Conservation (phyloP, 2,113 vertebrate genomes). For the Oreotrochilus melanogaster region DNA sequence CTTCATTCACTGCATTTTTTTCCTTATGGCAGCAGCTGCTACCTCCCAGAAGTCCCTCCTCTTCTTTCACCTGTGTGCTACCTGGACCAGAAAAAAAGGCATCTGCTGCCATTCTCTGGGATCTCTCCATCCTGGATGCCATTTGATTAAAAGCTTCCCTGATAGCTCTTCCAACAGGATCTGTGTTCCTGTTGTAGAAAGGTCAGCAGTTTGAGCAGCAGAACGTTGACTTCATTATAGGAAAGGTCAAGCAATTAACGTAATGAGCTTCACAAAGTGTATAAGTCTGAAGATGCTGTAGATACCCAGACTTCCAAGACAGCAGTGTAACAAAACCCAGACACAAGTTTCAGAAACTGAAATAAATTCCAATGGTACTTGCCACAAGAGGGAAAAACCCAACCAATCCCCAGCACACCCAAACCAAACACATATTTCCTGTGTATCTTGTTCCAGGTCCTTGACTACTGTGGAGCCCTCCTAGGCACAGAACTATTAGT, state of each 20-base stretch:
- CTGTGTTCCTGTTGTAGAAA: background rate
- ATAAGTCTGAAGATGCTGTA: background rate
- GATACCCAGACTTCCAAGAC: background rate
- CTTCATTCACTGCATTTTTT: background rate
- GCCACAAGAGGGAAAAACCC: background rate
- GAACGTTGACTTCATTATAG: background rate
- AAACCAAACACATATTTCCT: background rate
- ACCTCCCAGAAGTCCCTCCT: background rate
- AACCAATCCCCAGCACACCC: background rate
- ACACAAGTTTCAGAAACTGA: background rate
- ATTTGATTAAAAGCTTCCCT: background rate
- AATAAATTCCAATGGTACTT: background rate
- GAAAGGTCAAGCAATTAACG: slow-evolving; percentile 8
- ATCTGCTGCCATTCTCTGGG: background rate
- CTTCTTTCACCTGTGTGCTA: background rate
- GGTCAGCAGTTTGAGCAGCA: background rate
- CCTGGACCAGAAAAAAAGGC: background rate
- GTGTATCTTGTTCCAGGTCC: slow-evolving; percentile 9
- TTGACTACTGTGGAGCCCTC: background rate
- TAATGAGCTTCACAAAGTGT: background rate
- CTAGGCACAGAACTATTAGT: slow-evolving; percentile 8
- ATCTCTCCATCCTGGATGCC: background rate
- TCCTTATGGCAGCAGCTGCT: background rate
- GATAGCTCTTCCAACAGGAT: background rate
- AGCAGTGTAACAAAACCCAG: background rate